Percentiles rank a stretch among this genome's conserved stretches.
Evolutionary conservation across 2,113 vertebrate genomes (phyloP).

Genomic region (Atractosteus spatula): DNA sequence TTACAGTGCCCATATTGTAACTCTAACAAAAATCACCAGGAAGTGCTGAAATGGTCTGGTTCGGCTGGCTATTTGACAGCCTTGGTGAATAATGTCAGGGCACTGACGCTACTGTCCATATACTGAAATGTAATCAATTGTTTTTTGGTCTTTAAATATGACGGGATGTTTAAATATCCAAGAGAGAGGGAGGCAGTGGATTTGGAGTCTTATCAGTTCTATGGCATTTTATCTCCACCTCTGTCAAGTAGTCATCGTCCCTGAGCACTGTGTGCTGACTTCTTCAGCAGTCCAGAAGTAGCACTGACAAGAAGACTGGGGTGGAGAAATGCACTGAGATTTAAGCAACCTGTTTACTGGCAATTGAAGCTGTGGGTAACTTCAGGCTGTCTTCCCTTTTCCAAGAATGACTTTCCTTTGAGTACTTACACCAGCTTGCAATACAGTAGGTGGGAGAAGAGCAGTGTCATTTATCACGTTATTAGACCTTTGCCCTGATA

Average conservation of each 20-base stretch:
- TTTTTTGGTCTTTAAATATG: too few species aligned
- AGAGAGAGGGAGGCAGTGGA: not conserved
- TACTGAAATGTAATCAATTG: too few species aligned
- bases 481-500: too few species aligned
- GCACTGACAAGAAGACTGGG: not conserved
- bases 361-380: not conserved
- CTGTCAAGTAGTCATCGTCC: conserved; percentile 9
- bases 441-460: too few species aligned
- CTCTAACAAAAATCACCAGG: too few species aligned
- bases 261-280: not conserved
- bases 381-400: not conserved
- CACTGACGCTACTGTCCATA: too few species aligned
- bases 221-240: conserved; percentile 17
- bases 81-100: too few species aligned
- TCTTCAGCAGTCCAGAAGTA: not conserved
- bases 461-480: too few species aligned
- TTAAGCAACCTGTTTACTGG: not conserved
- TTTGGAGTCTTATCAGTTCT: conserved; percentile 13
- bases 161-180: not conserved
- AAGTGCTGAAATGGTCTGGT: too few species aligned
- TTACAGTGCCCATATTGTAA: too few species aligned
- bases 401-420: not conserved
- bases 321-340: not conserved
- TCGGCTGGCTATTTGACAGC: too few species aligned
- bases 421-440: too few species aligned